Evolutionary conservation across 1,140 invertebrate genomes (phyloP).

Genomic region (Ericerus pela): DNA sequence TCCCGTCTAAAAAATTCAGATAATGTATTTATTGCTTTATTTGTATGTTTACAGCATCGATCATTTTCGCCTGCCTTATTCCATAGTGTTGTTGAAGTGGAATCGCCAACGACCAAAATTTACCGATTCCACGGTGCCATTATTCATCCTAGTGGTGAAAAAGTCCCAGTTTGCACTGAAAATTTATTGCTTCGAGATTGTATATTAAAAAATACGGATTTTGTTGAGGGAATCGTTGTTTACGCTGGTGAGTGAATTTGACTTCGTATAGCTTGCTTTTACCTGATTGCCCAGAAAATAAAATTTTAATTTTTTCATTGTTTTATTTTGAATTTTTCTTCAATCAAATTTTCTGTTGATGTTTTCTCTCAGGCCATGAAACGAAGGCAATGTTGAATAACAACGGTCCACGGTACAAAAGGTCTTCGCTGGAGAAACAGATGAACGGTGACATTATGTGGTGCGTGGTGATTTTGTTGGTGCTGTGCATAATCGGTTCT

Average conservation of each 20-base stretch:
- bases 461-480: constrained; percentile 84
- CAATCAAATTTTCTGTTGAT: constrained; percentile 5
- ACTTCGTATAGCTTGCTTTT: neutral
- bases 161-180: constrained; percentile 75
- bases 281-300: no score
- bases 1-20: no score
- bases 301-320: no score
- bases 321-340: neutral
- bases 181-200: constrained; percentile 89
- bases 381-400: constrained; percentile 98
- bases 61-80: constrained; percentile 69
- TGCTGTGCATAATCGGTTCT: constrained; percentile 81
- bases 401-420: constrained; percentile 86
- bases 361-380: constrained; percentile 58
- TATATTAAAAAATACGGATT: constrained; percentile 83
- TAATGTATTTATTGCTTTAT: no score
- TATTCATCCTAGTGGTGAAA: constrained; percentile 58
- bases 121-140: constrained; percentile 87
- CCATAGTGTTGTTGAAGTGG: constrained; percentile 70
- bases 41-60: constrained; percentile 37
- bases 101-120: constrained; percentile 86
- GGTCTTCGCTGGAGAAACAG: constrained; percentile 75
- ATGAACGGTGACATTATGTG: constrained; percentile 94
- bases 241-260: constrained; percentile 61
- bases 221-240: constrained; percentile 89